These are phyloP conservation scores for Mobula birostris DNA, from an alignment of 2,113 vertebrate genomes.

Conservation along the genomic window DNA sequence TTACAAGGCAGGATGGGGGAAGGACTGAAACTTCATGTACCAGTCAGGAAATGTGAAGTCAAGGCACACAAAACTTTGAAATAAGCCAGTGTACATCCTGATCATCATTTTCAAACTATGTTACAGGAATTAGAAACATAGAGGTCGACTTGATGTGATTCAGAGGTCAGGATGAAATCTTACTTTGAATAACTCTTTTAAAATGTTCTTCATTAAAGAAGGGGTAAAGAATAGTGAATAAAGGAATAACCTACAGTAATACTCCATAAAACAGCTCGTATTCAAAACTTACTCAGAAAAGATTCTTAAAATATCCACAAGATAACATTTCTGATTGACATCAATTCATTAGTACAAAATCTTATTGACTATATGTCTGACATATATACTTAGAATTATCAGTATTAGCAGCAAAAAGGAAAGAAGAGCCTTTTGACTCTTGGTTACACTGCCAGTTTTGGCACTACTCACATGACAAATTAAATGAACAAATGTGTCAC, in stretches of 20 bases:
- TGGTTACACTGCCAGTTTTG: constrained; percentile 7
- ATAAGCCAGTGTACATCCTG: not conserved
- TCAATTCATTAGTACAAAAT: not conserved
- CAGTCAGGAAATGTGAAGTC: not conserved
- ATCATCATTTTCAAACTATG: not conserved
- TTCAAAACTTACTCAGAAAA: not conserved
- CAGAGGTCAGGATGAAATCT: constrained; percentile 6
- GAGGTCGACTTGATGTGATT: not conserved
- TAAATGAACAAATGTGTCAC: constrained; percentile 35
- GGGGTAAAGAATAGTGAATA: too few species aligned
- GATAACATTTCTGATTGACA: not conserved
- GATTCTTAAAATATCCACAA: not conserved
- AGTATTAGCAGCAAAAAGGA: not conserved
- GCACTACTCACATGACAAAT: constrained; percentile 31
- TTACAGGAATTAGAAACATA: not conserved
- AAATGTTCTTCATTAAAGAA: not conserved
- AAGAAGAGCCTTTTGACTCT: not conserved
- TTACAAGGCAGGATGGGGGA: not conserved
- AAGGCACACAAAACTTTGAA: not conserved
- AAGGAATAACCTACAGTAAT: not conserved
- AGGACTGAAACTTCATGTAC: not conserved
- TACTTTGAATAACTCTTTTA: constrained; percentile 3
- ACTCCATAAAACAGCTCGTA: not conserved
- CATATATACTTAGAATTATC: not conserved
- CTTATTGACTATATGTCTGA: not conserved